A percentile compares a stretch with the other conserved stretches of the same genome.
phyloP scores from a whole-genome alignment of 2,888 invertebrate species.

The Scaptomyza tumidula region DNA sequence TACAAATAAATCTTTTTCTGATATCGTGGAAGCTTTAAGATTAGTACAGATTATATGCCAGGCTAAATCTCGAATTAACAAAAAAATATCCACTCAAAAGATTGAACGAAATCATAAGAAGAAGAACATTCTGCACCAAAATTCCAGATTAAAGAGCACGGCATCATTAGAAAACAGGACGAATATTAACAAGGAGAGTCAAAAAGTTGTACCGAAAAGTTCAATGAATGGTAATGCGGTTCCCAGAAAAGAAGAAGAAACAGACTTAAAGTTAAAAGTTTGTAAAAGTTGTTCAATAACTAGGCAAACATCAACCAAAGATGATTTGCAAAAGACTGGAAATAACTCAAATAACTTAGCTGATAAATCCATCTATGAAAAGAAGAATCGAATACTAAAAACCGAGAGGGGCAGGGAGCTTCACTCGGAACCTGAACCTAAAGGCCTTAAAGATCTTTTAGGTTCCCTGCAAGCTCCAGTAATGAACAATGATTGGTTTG shows the following conservation, averaged over 20 bases:
- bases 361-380: not conserved
- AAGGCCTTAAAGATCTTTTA: not conserved
- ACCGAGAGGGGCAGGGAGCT: not conserved
- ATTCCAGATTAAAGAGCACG: not conserved
- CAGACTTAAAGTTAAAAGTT: not conserved
- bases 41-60: not conserved
- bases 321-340: not conserved
- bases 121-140: not conserved
- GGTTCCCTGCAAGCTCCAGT: not conserved
- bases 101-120: not conserved
- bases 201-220: not conserved
- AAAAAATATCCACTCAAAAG: not conserved
- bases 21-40: not conserved
- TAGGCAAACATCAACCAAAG: no score
- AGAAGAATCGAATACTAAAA: not conserved
- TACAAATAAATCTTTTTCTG: not conserved
- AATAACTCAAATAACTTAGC: not conserved
- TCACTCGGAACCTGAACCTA: not conserved
- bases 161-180: not conserved
- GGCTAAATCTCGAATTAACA: not conserved
- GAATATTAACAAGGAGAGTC: not conserved
- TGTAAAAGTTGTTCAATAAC: not conserved
- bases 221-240: not conserved
- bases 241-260: not conserved
- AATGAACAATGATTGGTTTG: not conserved